Evolutionary conservation across 2,113 vertebrate genomes (phyloP).

Genomic region (Haemorhous mexicanus): DNA sequence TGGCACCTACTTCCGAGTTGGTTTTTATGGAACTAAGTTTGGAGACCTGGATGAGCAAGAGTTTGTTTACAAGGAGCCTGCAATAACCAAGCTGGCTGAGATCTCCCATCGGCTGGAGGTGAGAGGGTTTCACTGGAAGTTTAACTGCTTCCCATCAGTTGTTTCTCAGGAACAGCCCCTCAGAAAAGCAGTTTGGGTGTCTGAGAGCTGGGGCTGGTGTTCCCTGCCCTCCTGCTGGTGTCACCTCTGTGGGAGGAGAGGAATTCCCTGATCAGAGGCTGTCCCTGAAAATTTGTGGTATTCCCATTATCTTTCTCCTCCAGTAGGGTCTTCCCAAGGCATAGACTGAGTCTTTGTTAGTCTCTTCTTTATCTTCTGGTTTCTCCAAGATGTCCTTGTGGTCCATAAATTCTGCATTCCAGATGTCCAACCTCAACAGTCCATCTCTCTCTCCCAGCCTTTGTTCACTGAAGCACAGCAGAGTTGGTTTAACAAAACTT

Average conservation of each 20-base stretch:
- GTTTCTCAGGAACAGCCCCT: background rate
- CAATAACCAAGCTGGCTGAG: conserved; percentile 96
- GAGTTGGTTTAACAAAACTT: background rate
- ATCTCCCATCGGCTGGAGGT: conserved; percentile 98
- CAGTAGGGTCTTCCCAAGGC: background rate
- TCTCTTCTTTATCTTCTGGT: background rate
- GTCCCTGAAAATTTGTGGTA: background rate
- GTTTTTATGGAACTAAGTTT: conserved; percentile 95
- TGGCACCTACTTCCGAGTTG: conserved; percentile 97
- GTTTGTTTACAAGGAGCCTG: conserved; percentile 98
- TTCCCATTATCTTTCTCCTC: background rate
- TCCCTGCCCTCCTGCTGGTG: background rate
- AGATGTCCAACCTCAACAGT: background rate
- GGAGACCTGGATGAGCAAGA: conserved; percentile 98
- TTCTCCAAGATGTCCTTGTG: background rate
- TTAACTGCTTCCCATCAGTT: background rate
- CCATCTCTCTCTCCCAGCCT: background rate
- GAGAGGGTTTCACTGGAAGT: conserved; percentile 7
- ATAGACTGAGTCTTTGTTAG: background rate
- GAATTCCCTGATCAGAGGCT: background rate
- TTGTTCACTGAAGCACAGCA: background rate
- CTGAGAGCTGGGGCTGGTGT: background rate
- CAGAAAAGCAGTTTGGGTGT: background rate
- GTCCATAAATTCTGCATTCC: background rate
- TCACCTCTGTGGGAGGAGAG: background rate